A percentile compares a stretch with the other conserved stretches of the same genome.
phyloP scores from a whole-genome alignment of 2,113 vertebrate genomes.

The Notothenia rossii region DNA sequence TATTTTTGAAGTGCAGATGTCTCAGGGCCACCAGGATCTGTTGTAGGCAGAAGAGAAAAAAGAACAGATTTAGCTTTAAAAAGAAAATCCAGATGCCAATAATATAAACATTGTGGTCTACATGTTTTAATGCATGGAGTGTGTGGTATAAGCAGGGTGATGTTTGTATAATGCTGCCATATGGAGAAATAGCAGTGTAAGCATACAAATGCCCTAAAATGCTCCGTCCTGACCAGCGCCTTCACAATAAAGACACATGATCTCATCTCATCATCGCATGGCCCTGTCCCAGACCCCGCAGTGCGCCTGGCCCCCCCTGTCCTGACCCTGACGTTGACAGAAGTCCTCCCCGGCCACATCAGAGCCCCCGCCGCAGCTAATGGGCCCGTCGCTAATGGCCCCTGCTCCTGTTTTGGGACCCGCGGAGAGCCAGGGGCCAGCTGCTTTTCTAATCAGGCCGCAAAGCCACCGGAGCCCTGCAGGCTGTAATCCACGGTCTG shows the following conservation, averaged over 20 bases:
- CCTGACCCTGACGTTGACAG: conserved; percentile 70
- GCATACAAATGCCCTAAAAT: conserved; percentile 51
- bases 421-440: conserved; percentile 51
- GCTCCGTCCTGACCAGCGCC: conserved; percentile 61
- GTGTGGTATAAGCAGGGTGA: conserved; percentile 9
- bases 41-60: conserved; percentile 36
- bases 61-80: conserved; percentile 7
- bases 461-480: conserved; percentile 60
- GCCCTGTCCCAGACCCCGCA: conserved; percentile 69
- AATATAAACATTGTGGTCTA: conserved; percentile 2
- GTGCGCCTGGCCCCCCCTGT: conserved; percentile 42
- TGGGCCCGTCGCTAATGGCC: conserved; percentile 76
- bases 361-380: conserved; percentile 73
- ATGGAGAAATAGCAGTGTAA: conserved; percentile 58
- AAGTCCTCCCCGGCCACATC: conserved; percentile 75
- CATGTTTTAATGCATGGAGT: conserved; percentile 23
- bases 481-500: conserved; percentile 68
- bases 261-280: conserved; percentile 62
- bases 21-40: conserved; percentile 98
- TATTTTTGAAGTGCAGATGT: conserved; percentile 99
- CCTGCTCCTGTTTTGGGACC: conserved; percentile 71
- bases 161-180: conserved; percentile 39
- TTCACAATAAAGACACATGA: conserved; percentile 47
- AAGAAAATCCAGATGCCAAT: conserved; percentile 3
- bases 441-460: conserved; percentile 77